Evolutionary conservation across 2,797 vertebrate species (phyloP).

Genomic region (Eidolon dupreanum): DNA sequence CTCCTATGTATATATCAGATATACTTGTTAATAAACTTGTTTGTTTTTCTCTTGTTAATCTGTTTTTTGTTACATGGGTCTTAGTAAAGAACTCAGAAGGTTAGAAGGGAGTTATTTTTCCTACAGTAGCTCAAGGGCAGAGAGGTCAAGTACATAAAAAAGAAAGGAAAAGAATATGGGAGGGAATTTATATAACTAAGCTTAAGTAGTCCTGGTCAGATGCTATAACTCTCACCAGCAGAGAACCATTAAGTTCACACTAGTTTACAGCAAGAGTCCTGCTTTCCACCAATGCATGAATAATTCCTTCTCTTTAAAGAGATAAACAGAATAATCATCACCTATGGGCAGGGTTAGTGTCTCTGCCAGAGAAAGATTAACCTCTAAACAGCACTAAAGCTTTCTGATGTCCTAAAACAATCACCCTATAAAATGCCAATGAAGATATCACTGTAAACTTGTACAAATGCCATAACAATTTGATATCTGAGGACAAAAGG

Average conservation of each 20-base stretch:
- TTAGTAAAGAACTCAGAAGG: background rate
- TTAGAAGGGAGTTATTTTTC: background rate
- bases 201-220: background rate
- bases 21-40: background rate
- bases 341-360: background rate
- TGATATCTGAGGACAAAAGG: background rate
- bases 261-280: background rate
- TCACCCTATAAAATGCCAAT: slow-evolving; percentile 12
- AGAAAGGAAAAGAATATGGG: background rate
- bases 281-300: background rate
- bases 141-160: background rate
- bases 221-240: background rate
- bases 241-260: background rate
- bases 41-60: background rate
- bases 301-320: slow-evolving; percentile 12
- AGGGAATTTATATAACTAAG: background rate
- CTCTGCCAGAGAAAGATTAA: background rate
- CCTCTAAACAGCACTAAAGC: background rate
- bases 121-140: background rate
- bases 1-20: background rate
- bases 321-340: background rate
- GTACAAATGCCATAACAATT: background rate
- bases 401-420: slow-evolving; percentile 15
- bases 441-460: slow-evolving; percentile 6
- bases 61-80: background rate